Conservation (phyloP, 2,113 vertebrate genomes). For the Acinonyx jubatus region DNA sequence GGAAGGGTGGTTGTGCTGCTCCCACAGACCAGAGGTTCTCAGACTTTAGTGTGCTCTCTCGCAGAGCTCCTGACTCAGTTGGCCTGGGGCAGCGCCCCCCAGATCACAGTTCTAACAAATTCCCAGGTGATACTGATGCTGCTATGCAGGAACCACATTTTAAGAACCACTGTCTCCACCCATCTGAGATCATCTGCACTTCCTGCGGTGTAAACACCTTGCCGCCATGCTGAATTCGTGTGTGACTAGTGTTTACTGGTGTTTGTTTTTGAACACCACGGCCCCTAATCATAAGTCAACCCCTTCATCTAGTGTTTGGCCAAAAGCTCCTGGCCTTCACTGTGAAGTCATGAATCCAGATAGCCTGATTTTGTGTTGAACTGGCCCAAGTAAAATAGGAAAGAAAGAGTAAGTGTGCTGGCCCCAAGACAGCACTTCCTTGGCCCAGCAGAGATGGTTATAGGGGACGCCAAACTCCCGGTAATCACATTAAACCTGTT, state of each 20-base stretch:
- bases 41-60: neutral
- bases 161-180: neutral
- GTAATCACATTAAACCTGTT: neutral
- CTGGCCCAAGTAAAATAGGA: neutral
- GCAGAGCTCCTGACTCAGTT: neutral
- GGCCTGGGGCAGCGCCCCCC: neutral
- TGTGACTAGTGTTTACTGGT: constrained; percentile 22
- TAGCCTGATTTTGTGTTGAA: neutral
- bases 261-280: neutral
- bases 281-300: constrained; percentile 25
- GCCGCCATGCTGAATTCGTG: neutral
- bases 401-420: neutral
- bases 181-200: neutral
- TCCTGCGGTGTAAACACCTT: neutral
- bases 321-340: neutral
- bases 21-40: neutral
- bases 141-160: neutral
- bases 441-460: neutral
- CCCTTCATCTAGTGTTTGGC: constrained; percentile 44
- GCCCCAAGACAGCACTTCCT: neutral
- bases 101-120: neutral
- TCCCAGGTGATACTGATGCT: neutral
- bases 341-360: neutral
- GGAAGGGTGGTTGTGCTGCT: neutral
- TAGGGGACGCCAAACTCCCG: neutral